Evolutionary conservation across 2,113 vertebrate species (phyloP).

Genomic region (Sylvicapra grimmia): DNA sequence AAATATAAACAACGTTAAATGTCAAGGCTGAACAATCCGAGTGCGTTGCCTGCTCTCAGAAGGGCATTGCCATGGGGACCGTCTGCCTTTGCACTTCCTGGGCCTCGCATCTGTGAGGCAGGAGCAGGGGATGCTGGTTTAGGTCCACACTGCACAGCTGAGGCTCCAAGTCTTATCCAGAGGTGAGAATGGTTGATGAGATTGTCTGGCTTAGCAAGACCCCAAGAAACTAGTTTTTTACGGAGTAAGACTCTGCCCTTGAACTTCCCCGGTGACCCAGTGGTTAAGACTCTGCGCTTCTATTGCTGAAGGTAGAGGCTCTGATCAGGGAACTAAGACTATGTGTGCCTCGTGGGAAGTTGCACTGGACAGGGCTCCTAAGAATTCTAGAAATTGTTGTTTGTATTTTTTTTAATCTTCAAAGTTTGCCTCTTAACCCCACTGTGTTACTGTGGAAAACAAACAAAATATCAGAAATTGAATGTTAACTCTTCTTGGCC

Average conservation of each 20-base stretch:
- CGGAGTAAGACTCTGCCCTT: neutral
- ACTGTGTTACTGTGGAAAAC: neutral
- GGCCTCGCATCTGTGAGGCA: neutral
- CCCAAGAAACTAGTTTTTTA: neutral
- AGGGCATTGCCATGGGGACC: neutral
- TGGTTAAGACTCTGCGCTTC: neutral
- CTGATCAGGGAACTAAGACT: neutral
- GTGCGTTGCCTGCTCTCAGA: neutral
- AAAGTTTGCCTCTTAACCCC: neutral
- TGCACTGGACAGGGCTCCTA: neutral
- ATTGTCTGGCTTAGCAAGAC: neutral
- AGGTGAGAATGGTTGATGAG: neutral
- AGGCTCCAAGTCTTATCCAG: neutral
- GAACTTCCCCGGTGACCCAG: neutral
- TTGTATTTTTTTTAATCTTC: neutral
- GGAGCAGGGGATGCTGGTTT: neutral
- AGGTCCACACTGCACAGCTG: neutral
- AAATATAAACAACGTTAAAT: constrained; percentile 36
- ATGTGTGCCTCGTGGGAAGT: neutral
- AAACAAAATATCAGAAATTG: neutral
- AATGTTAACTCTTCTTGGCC: neutral
- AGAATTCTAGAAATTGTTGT: neutral
- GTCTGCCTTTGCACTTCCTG: neutral
- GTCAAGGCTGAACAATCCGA: neutral
- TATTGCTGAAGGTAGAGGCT: neutral